Conservation (phyloP, 2,888 invertebrate genomes). For the Elysia crispata region DNA sequence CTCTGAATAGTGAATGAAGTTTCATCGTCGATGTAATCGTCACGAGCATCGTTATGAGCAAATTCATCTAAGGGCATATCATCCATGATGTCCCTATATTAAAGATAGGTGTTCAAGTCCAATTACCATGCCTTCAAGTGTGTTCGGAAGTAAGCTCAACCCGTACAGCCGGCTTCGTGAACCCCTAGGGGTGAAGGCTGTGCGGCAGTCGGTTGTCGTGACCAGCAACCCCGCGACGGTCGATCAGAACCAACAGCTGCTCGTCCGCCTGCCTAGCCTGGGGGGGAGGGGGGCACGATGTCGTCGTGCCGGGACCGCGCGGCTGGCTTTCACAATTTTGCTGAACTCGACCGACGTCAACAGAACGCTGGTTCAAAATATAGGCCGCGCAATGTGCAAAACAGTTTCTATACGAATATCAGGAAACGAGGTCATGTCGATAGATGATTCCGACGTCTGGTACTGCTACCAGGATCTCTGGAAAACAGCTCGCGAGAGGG, state of each 20-base stretch:
- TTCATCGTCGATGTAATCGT: too few relatives aligned
- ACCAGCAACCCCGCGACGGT: slow-evolving; percentile 55
- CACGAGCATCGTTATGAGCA: too few relatives aligned
- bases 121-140: slow-evolving; percentile 35
- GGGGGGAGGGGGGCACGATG: slow-evolving; percentile 48
- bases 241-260: slow-evolving; percentile 54
- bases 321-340: too few relatives aligned
- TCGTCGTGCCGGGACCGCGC: slow-evolving; percentile 53
- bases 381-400: slow-evolving; percentile 54
- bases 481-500: too few relatives aligned
- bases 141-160: too few relatives aligned
- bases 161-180: slow-evolving; percentile 42
- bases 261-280: slow-evolving; percentile 55
- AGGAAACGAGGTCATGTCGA: too few relatives aligned
- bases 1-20: too few relatives aligned
- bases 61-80: too few relatives aligned
- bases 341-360: slow-evolving; percentile 41
- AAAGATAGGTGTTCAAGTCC: too few relatives aligned
- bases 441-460: too few relatives aligned
- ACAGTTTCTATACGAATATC: slow-evolving; percentile 53
- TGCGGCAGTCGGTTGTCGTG: slow-evolving; percentile 51
- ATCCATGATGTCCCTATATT: too few relatives aligned
- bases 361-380: slow-evolving; percentile 49
- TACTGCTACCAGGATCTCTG: too few relatives aligned
- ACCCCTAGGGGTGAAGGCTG: slow-evolving; percentile 51